phyloP scores from a whole-genome alignment of 2,797 vertebrate genomes.

The Geotrypetes seraphini region DNA sequence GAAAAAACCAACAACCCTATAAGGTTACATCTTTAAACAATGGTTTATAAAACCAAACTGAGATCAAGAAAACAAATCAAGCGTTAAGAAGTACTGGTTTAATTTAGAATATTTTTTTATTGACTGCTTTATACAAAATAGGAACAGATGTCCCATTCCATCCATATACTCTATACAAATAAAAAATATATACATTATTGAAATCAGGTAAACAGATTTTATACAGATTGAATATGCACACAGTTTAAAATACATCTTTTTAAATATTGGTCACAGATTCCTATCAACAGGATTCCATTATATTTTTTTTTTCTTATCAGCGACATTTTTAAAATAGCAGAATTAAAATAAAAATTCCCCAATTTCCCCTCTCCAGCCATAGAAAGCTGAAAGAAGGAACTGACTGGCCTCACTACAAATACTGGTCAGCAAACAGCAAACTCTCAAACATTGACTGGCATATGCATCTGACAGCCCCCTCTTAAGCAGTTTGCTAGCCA shows the following conservation, averaged over 20 bases:
- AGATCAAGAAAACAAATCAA: too few species aligned
- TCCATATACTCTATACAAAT: conserved; percentile 22
- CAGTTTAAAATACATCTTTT: conserved; percentile 6
- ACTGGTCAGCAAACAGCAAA: rapidly evolving
- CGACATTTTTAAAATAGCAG: not conserved
- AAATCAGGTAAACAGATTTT: conserved; percentile 23
- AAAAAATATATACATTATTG: conserved; percentile 21
- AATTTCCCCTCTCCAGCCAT: not conserved
- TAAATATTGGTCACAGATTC: conserved; percentile 28
- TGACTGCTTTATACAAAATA: conserved; percentile 21
- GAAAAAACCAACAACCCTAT: too few species aligned
- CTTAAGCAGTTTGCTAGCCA: not conserved
- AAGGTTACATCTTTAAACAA: too few species aligned
- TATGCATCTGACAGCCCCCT: too few species aligned
- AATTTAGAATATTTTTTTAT: too few species aligned
- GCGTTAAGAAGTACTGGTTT: too few species aligned
- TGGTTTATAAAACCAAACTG: too few species aligned
- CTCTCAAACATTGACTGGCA: too few species aligned
- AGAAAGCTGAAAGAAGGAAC: too few species aligned
- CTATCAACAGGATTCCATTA: not conserved
- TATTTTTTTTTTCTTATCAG: not conserved
- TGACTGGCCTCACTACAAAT: too few species aligned
- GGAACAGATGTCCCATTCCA: conserved; percentile 17
- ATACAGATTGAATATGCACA: not conserved
- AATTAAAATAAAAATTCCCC: not conserved